These are phyloP conservation scores for Conops quadrifasciatus DNA, from an alignment of 2,888 invertebrate species.

Conservation along the genomic window DNA sequence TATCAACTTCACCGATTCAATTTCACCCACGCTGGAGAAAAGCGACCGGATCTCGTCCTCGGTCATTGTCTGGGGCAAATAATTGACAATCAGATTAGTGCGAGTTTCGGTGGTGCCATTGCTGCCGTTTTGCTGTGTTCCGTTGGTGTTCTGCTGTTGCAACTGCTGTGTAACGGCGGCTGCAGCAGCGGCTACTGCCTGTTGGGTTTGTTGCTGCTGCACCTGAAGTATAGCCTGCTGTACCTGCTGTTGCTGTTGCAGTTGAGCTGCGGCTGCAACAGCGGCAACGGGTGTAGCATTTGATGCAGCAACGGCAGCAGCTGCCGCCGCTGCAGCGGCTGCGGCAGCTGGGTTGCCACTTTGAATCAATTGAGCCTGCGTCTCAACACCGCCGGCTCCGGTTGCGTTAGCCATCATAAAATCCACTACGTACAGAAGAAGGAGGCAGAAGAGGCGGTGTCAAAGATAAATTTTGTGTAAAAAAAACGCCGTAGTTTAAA, in stretches of 20 bases:
- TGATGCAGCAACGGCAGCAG: conserved; percentile 56
- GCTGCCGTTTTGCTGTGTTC: conserved; percentile 68
- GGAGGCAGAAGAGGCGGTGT: neutral
- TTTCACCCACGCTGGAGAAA: conserved; percentile 98
- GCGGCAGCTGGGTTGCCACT: conserved; percentile 57
- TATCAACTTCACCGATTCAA: conserved; percentile 99
- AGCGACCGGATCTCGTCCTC: conserved; percentile 98
- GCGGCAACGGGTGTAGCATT: conserved; percentile 52
- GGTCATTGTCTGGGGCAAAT: conserved; percentile 99
- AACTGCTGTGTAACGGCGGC: conserved; percentile 53
- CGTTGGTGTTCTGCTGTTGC: conserved; percentile 46
- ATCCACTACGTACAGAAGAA: conserved; percentile 50
- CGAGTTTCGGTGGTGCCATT: conserved; percentile 88
- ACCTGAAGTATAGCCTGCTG: conserved; percentile 63
- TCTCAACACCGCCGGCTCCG: conserved; percentile 57
- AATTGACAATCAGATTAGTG: conserved; percentile 99
- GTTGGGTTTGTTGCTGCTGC: conserved; percentile 63
- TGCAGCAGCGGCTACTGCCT: conserved; percentile 53
- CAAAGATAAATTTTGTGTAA: neutral
- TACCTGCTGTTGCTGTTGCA: conserved; percentile 62
- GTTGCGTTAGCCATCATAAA: conserved; percentile 64
- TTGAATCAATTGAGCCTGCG: conserved; percentile 57
- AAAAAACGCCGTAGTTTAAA: neutral
- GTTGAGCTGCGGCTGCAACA: conserved; percentile 57
- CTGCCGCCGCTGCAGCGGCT: conserved; percentile 54